A percentile compares a stretch with the other conserved stretches of the same genome.
Evolutionary conservation across 2,888 invertebrate genomes (phyloP).

Genomic region (Agonopterix arenella): DNA sequence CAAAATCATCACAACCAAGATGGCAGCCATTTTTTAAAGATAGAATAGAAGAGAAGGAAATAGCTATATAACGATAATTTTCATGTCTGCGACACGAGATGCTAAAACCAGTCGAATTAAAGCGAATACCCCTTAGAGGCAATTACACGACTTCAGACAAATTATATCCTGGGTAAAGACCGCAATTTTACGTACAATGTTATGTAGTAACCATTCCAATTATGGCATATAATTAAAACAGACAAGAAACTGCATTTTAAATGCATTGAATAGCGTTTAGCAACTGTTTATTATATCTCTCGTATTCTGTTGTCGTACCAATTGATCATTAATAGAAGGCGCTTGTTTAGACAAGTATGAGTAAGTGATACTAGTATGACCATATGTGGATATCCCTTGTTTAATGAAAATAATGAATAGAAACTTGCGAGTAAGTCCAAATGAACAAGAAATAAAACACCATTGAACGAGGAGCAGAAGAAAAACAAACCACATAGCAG

Average conservation of each 20-base stretch:
- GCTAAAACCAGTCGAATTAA: conserved; percentile 33
- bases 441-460: conserved; percentile 31
- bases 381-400: conserved; percentile 48
- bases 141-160: conserved; percentile 36
- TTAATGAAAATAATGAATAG: conserved; percentile 56
- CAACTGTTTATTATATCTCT: conserved; percentile 4
- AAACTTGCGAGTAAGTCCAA: conserved; percentile 27
- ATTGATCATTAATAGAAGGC: conserved; percentile 33
- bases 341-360: conserved; percentile 38
- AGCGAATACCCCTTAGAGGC: conserved; percentile 34
- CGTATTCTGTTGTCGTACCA: conserved; percentile 27
- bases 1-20: too few relatives aligned
- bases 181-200: conserved; percentile 34
- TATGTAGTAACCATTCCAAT: conserved; percentile 27
- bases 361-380: conserved; percentile 26
- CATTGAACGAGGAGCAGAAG: conserved; percentile 10
- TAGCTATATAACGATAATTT: conserved; percentile 31
- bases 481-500: conserved; percentile 26
- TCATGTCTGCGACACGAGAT: conserved; percentile 15
- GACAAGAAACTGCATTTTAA: conserved; percentile 29
- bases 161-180: conserved; percentile 37
- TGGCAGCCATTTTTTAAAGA: too few relatives aligned
- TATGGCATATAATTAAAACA: conserved; percentile 42
- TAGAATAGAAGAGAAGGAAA: too few relatives aligned
- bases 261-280: conserved; percentile 13